phyloP scores from a whole-genome alignment of 2,113 vertebrate species.

The Pimephales promelas region DNA sequence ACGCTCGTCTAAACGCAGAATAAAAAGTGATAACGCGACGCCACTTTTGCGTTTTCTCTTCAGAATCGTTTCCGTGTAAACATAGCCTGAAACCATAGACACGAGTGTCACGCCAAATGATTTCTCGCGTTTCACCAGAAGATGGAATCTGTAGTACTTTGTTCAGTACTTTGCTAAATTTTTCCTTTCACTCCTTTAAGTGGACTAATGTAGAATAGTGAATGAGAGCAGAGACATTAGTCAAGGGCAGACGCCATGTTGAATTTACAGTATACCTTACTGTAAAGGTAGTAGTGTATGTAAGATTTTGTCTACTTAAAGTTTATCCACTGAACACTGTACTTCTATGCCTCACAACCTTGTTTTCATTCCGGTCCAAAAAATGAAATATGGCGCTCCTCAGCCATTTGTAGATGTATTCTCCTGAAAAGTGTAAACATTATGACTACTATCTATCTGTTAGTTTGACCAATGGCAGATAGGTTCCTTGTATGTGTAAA shows the following conservation, averaged over 20 bases:
- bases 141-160: too few species aligned
- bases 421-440: slow-evolving; percentile 5
- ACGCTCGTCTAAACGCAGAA: too few species aligned
- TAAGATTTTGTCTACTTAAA: too few species aligned
- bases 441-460: neutral
- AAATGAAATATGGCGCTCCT: too few species aligned
- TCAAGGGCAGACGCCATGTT: neutral
- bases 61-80: too few species aligned
- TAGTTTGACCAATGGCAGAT: neutral
- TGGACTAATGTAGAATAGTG: neutral
- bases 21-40: too few species aligned
- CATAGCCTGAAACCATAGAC: neutral
- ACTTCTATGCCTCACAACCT: too few species aligned
- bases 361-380: too few species aligned
- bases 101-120: neutral
- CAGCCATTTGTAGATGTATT: neutral
- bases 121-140: neutral
- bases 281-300: too few species aligned
- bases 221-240: neutral
- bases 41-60: too few species aligned
- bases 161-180: too few species aligned
- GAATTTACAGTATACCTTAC: neutral
- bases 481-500: neutral
- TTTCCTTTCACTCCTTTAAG: neutral
- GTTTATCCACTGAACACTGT: too few species aligned